phyloP scores from a whole-genome alignment of 92 coral and sea anemone genomes.

The Micromussa lordhowensis region DNA sequence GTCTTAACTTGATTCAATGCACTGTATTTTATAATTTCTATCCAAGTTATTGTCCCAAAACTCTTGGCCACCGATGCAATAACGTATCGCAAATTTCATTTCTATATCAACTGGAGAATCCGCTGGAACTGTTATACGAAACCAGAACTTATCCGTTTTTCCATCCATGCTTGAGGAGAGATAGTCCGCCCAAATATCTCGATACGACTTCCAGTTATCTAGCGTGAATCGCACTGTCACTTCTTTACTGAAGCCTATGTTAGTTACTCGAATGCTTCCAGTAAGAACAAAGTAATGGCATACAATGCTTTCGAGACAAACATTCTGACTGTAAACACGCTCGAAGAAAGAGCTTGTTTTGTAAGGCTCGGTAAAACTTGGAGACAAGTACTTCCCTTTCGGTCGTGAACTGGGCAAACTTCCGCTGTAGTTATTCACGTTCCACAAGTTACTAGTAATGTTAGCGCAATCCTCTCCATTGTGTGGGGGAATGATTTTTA shows the following conservation, averaged over 20 bases:
- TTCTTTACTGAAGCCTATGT: conserved; percentile 70
- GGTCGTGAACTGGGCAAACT: neutral
- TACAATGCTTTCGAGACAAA: conserved; percentile 74
- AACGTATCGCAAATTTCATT: conserved; percentile 75
- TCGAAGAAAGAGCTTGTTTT: conserved; percentile 16
- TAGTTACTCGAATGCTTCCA: conserved; percentile 72
- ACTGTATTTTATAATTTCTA: conserved; percentile 56
- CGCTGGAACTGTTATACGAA: conserved; percentile 60
- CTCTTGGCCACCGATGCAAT: conserved; percentile 59
- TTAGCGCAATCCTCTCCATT: conserved; percentile 60
- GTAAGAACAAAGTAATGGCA: conserved; percentile 57
- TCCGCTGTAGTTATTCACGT: neutral
- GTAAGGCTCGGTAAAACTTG: conserved; percentile 24
- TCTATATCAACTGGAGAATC: conserved; percentile 50
- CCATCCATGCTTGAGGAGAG: conserved; percentile 71
- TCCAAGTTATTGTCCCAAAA: conserved; percentile 78
- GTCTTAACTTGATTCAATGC: neutral
- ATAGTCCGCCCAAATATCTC: conserved; percentile 77
- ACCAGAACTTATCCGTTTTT: conserved; percentile 76
- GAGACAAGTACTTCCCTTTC: neutral
- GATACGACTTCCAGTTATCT: conserved; percentile 65
- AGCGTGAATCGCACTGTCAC: conserved; percentile 79
- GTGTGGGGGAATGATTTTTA: conserved; percentile 80
- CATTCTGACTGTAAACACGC: conserved; percentile 49
- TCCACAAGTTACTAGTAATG: neutral